These are phyloP conservation scores for Nycticryphes semicollaris DNA, from an alignment of 2,113 vertebrate genomes.

Conservation along the genomic window DNA sequence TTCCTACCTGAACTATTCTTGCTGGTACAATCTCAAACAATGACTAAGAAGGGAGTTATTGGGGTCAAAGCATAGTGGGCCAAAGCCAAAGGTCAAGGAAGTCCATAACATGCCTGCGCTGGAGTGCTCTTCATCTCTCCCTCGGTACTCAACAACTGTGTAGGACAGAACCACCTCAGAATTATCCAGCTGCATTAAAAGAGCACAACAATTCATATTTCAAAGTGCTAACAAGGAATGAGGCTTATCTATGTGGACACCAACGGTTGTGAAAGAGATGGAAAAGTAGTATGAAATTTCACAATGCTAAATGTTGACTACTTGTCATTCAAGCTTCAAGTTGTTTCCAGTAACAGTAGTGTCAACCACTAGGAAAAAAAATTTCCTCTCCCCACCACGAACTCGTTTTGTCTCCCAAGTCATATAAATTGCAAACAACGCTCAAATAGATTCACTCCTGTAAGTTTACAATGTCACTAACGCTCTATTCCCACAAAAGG, in stretches of 20 bases:
- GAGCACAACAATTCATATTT: background rate
- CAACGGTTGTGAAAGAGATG: background rate
- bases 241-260: background rate
- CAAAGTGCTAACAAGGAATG: background rate
- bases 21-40: background rate
- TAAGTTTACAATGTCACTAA: background rate
- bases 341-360: background rate
- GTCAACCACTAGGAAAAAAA: background rate
- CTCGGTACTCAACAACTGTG: fast-evolving
- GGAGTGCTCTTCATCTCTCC: background rate
- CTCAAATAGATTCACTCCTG: background rate
- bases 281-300: background rate
- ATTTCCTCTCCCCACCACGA: background rate
- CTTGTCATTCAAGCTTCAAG: background rate
- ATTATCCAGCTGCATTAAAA: background rate
- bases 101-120: background rate
- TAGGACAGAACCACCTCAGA: background rate
- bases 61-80: background rate
- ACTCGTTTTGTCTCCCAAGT: background rate
- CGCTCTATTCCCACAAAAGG: background rate
- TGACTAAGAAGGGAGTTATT: background rate
- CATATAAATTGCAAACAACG: background rate
- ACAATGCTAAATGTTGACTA: background rate
- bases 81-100: background rate
- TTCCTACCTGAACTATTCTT: background rate